These are phyloP conservation scores for Galendromus occidentalis DNA, from an alignment of 1,140 invertebrate genomes.

Conservation along the genomic window DNA sequence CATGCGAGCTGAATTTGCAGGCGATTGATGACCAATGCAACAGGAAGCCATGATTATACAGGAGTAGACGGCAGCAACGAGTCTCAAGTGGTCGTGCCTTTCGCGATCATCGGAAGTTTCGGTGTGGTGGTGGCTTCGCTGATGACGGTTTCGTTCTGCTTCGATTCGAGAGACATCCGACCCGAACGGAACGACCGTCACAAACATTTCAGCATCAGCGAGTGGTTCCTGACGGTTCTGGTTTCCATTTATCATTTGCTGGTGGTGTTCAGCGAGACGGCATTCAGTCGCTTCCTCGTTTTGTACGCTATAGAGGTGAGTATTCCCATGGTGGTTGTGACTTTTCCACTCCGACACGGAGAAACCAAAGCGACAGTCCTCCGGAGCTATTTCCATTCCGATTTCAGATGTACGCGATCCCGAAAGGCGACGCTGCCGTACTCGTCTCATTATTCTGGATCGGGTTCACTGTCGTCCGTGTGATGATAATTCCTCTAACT, in stretches of 20 bases:
- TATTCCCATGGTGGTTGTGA: neutral
- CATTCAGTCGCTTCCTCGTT: slow-evolving; percentile 2
- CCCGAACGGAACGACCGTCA: neutral
- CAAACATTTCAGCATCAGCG: neutral
- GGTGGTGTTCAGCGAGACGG: neutral
- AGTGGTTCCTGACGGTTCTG: neutral
- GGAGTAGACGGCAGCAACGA: neutral
- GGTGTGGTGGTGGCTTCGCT: neutral
- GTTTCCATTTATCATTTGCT: neutral
- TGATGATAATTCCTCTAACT: neutral
- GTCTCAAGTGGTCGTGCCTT: neutral
- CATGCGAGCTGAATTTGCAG: neutral
- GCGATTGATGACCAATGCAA: neutral
- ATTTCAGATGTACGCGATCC: neutral
- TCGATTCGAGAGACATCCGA: neutral
- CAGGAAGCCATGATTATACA: neutral
- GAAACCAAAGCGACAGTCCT: too few relatives aligned
- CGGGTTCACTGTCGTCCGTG: neutral
- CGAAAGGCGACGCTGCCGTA: neutral
- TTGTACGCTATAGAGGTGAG: neutral
- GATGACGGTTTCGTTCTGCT: neutral
- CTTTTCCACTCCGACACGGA: too few relatives aligned
- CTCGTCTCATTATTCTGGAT: neutral
- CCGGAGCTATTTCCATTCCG: too few relatives aligned
- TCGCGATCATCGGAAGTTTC: neutral